These are phyloP conservation scores for Nothobranchius furzeri DNA, from an alignment of 2,113 vertebrate genomes.

Conservation along the genomic window DNA sequence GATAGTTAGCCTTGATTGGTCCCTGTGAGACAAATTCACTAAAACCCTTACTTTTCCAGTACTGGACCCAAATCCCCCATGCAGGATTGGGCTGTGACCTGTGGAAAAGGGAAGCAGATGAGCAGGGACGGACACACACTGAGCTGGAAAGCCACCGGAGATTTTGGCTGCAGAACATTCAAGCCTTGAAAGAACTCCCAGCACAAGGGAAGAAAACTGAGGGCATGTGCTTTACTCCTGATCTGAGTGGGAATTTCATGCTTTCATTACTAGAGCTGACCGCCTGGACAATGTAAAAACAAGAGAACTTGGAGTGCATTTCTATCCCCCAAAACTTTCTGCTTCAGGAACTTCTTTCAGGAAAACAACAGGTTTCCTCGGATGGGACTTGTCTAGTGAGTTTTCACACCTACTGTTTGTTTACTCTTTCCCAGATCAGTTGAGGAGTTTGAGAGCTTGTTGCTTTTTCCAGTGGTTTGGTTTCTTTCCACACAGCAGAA, in stretches of 20 bases:
- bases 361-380: too few species aligned
- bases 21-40: constrained; percentile 56
- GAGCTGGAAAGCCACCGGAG: constrained; percentile 59
- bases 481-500: too few species aligned
- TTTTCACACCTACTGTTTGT: too few species aligned
- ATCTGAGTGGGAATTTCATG: constrained; percentile 1
- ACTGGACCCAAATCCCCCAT: constrained; percentile 40
- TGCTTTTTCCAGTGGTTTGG: too few species aligned
- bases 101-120: constrained; percentile 57
- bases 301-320: neutral
- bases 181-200: constrained; percentile 54
- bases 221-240: constrained; percentile 35
- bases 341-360: too few species aligned
- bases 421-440: too few species aligned
- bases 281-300: constrained; percentile 11
- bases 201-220: constrained; percentile 41
- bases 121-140: constrained; percentile 68
- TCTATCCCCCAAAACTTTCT: too few species aligned
- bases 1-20: constrained; percentile 65
- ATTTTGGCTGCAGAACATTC: constrained; percentile 61
- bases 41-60: constrained; percentile 52
- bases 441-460: too few species aligned
- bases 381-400: too few species aligned
- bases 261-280: constrained; percentile 29
- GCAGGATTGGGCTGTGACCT: constrained; percentile 67